phyloP scores from a whole-genome alignment of 2,888 invertebrate genomes.

The Volucella inanis region DNA sequence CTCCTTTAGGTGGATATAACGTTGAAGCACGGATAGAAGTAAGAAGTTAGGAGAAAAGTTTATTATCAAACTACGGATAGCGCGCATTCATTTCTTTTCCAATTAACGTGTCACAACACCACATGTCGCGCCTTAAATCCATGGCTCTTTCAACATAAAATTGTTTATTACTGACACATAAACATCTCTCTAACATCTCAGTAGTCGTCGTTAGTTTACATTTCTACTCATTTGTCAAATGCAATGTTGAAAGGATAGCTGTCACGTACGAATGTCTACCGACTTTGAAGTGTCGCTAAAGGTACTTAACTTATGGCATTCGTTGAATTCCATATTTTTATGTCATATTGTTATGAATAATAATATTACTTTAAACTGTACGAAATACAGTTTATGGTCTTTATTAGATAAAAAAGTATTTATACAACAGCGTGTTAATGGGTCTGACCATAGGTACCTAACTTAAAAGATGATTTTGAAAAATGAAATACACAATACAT shows the following conservation, averaged over 20 bases:
- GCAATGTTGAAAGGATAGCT: conserved; percentile 49
- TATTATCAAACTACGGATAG: conserved; percentile 29
- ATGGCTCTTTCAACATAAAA: conserved; percentile 14
- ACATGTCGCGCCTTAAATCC: conserved; percentile 49
- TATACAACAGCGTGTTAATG: too few relatives aligned
- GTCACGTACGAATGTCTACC: conserved; percentile 30
- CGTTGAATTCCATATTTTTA: too few relatives aligned
- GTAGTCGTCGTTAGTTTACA: conserved; percentile 29
- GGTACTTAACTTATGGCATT: not conserved
- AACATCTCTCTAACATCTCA: conserved; percentile 25
- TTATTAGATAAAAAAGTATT: too few relatives aligned
- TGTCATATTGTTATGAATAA: too few relatives aligned
- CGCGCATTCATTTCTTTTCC: conserved; percentile 44
- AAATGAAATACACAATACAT: too few relatives aligned
- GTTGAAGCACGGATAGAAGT: conserved; percentile 15
- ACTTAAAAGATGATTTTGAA: too few relatives aligned
- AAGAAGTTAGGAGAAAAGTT: conserved; percentile 28
- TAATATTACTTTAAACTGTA: too few relatives aligned
- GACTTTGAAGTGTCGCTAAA: conserved; percentile 8
- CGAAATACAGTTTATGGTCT: too few relatives aligned
- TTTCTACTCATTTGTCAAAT: conserved; percentile 53
- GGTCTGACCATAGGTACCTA: too few relatives aligned
- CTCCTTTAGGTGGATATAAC: conserved; percentile 46
- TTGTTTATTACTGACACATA: conserved; percentile 36
- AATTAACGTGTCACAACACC: conserved; percentile 67